These are phyloP conservation scores for Aproaerema taeniolella DNA, from an alignment of 2,888 invertebrate genomes.

Conservation along the genomic window DNA sequence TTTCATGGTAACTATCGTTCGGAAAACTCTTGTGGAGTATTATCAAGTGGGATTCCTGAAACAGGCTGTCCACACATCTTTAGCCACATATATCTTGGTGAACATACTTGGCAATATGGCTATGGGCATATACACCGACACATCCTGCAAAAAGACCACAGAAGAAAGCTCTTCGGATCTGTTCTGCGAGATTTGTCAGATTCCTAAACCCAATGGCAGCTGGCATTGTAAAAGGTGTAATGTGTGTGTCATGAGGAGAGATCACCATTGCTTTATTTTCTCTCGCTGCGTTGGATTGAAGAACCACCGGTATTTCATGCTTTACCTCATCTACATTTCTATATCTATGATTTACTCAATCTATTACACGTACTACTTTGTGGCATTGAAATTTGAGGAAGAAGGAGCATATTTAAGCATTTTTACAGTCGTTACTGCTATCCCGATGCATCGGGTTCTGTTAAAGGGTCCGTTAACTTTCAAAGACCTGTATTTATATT, in stretches of 20 bases:
- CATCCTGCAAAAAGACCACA: conserved; percentile 15
- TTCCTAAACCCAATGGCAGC: conserved; percentile 82
- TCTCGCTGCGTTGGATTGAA: conserved; percentile 89
- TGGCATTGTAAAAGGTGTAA: conserved; percentile 92
- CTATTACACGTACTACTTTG: conserved; percentile 81
- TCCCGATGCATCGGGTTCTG: conserved; percentile 28
- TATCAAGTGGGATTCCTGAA: conserved; percentile 30
- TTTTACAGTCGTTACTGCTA: conserved; percentile 37
- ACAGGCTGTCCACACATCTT: conserved; percentile 33
- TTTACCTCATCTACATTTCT: conserved; percentile 83
- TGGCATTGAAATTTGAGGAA: conserved; percentile 54
- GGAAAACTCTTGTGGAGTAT: conserved; percentile 31
- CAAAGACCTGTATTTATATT: conserved; percentile 15
- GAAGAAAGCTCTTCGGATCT: conserved; percentile 21
- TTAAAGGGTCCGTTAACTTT: conserved; percentile 10
- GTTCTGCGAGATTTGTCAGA: conserved; percentile 85
- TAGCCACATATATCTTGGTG: conserved; percentile 38
- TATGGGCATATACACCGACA: conserved; percentile 30
- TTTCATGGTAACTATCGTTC: conserved; percentile 42
- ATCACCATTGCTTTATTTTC: conserved; percentile 91
- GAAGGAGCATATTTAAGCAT: conserved; percentile 28
- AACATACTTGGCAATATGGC: conserved; percentile 53
- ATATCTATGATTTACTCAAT: conserved; percentile 81
- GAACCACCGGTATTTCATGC: conserved; percentile 88
- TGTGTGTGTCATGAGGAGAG: conserved; percentile 87